Evolutionary conservation across 2,113 vertebrate species (phyloP), one percentile per base, ranked within the genome.

Genomic region (Cromileptes altivelis): DNA sequence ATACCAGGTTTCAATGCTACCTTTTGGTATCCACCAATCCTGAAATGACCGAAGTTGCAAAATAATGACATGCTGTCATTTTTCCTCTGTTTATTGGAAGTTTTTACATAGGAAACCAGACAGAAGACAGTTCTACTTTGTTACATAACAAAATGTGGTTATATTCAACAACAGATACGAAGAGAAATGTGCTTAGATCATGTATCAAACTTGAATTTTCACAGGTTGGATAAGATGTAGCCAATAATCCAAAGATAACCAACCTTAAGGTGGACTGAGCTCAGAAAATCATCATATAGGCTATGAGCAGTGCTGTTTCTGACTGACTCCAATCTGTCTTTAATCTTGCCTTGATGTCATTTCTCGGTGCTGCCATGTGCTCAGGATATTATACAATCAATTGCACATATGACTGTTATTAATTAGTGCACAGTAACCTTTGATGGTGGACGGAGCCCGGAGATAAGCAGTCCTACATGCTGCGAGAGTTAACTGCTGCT

Each of bases 381-480:
- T 60, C 25, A 30, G 73, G 72, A 78, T 82, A 42, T 82, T 23
- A 71, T 56, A 69, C 58, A 80, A 75, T 75, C 61, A 74, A 80
- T 76, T 69, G 56, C 70, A 76, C 67, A 81, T 81, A 70, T 63
- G 40, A 30, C 23, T 73, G 58, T 61, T 87, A 81, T 89, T 84
- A 78, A 90, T 87, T 81, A 90, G 64, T 33, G 80, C 33, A 69
- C 62, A 30, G 68, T 25, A 55, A 72, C 62, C 68, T 89, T 72
- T 80, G 75, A 80, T 78, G 73, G 52, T 4, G 2, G 71, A 47
- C 30, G 1, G 13, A 12, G 82, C 68, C 74, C 49, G 62, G 33
- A 82, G 84, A 68, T 69, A 3, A 17, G 19, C 61, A 58, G 56
- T 30, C 40, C 64, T 64, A 8, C 17, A 37, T 7, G 42, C 4